These are phyloP conservation scores for Orgyia antiqua DNA, from an alignment of 2,888 invertebrate species.

Conservation along the genomic window DNA sequence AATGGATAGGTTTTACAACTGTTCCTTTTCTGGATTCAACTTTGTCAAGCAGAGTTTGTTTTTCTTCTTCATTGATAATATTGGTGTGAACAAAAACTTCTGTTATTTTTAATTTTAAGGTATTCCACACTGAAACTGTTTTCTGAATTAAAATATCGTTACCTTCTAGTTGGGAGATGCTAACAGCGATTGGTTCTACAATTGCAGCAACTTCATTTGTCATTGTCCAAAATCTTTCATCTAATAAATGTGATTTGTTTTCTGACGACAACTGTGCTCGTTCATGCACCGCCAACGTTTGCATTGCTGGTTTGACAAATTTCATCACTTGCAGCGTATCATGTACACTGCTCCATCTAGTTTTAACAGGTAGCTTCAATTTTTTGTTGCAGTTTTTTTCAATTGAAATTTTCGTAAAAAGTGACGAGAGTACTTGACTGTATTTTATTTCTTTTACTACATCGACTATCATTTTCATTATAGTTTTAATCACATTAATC, in stretches of 20 bases:
- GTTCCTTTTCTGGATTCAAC: conserved; percentile 3
- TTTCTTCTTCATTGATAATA: conserved; percentile 3
- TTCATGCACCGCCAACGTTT: conserved; percentile 6
- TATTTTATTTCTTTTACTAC: conserved; percentile 10
- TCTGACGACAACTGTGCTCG: conserved; percentile 3
- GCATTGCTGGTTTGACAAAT: conserved; percentile 4
- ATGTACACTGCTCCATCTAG: conserved; percentile 8
- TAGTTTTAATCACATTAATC: not conserved
- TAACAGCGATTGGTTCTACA: conserved; percentile 5
- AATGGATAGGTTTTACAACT: conserved; percentile 8
- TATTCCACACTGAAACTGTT: conserved; percentile 2
- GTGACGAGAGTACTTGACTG: conserved; percentile 1
- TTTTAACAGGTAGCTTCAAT: conserved; percentile 8
- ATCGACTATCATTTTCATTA: conserved; percentile 3
- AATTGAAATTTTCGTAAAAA: conserved; percentile 1
- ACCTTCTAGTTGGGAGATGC: conserved; percentile 5
- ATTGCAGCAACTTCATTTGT: conserved; percentile 3
- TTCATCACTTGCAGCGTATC: conserved; percentile 4
- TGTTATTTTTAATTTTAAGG: conserved; percentile 3
- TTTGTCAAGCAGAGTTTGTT: conserved; percentile 3
- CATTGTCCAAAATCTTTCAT: conserved; percentile 6
- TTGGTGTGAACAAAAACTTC: conserved; percentile 4
- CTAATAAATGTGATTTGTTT: conserved; percentile 3
- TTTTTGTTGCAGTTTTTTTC: conserved; percentile 5
- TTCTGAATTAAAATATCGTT: conserved; percentile 5